These are phyloP conservation scores for Sinocyclocheilus grahami DNA, from an alignment of 2,113 vertebrate species.

Conservation along the genomic window DNA sequence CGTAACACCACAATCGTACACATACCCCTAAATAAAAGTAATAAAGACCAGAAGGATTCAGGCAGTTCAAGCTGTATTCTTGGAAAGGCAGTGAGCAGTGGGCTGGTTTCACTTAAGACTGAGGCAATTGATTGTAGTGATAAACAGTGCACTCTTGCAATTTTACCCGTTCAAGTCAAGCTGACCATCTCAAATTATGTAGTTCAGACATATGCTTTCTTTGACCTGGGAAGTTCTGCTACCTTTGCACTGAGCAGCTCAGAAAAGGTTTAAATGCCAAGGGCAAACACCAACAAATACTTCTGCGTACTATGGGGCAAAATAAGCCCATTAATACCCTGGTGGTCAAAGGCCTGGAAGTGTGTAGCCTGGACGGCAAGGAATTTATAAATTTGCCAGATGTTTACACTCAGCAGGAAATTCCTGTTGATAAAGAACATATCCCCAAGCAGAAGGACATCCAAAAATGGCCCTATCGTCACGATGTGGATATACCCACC, in stretches of 20 bases:
- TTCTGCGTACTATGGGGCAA: constrained; percentile 40
- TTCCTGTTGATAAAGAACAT: constrained; percentile 11
- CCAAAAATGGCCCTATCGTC: constrained; percentile 8
- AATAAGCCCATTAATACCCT: background rate
- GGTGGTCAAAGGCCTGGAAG: constrained; percentile 24
- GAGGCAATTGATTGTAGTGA: background rate
- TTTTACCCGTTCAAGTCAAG: constrained; percentile 35
- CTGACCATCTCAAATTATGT: background rate
- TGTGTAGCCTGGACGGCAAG: constrained; percentile 7
- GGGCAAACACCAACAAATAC: constrained; percentile 4
- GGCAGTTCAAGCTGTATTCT: too few relatives aligned
- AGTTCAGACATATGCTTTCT: constrained; percentile 38
- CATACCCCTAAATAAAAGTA: background rate
- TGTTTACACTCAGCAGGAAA: background rate
- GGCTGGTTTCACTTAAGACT: too few relatives aligned
- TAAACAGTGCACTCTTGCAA: background rate
- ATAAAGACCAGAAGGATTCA: too few relatives aligned
- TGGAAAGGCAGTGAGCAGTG: too few relatives aligned
- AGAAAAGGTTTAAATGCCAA: constrained; percentile 9
- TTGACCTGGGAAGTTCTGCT: constrained; percentile 25
- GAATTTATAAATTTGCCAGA: background rate
- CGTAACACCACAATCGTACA: too few relatives aligned
- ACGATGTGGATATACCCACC: background rate
- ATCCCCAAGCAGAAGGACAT: background rate
- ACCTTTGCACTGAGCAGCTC: constrained; percentile 32